Conservation (phyloP, 2,888 invertebrate genomes). For the Dasypogon diadema region DNA sequence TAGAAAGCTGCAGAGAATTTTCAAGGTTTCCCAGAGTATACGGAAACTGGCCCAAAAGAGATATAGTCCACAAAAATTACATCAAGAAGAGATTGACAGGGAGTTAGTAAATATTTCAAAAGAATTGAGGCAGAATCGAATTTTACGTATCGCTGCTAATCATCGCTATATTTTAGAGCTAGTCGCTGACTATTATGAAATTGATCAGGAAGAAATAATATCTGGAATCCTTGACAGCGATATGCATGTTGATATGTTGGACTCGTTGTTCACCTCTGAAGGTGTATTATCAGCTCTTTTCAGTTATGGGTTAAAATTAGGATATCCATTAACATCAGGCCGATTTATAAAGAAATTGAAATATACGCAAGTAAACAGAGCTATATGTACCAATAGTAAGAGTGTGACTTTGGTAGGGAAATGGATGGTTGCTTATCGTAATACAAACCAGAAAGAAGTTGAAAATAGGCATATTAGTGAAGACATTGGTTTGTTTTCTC, state of each 20-base stretch:
- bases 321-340: conserved; percentile 71
- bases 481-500: conserved; percentile 61
- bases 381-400: conserved; percentile 75
- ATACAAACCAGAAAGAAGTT: conserved; percentile 72
- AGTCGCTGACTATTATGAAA: conserved; percentile 76
- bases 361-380: conserved; percentile 69
- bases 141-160: conserved; percentile 61
- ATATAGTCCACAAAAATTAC: neutral
- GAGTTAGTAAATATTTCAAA: conserved; percentile 55
- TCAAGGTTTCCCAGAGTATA: conserved; percentile 3
- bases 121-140: conserved; percentile 62
- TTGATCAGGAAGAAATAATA: conserved; percentile 76
- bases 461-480: conserved; percentile 76
- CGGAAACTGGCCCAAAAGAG: neutral
- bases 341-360: conserved; percentile 60
- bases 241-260: conserved; percentile 73
- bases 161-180: conserved; percentile 79
- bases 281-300: conserved; percentile 75
- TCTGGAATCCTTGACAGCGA: conserved; percentile 80
- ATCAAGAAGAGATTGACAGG: conserved; percentile 4
- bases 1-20: neutral
- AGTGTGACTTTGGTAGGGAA: conserved; percentile 70
- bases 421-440: conserved; percentile 79
- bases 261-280: conserved; percentile 74
- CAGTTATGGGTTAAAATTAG: conserved; percentile 76